These are phyloP conservation scores for Drepanosiphum platanoidis DNA, from an alignment of 2,888 invertebrate species.

Conservation along the genomic window DNA sequence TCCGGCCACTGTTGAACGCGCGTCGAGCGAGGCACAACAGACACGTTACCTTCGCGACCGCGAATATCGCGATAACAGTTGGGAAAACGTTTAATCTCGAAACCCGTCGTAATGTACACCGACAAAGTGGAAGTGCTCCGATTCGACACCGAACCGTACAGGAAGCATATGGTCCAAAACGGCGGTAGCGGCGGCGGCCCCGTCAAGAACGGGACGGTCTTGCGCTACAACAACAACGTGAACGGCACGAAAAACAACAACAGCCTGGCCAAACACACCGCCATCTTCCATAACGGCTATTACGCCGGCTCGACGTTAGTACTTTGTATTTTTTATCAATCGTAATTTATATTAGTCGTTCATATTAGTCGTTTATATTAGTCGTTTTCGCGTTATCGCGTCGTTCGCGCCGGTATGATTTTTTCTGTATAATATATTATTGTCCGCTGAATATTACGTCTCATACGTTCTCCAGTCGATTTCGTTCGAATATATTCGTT, in stretches of 20 bases:
- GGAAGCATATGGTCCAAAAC: conserved; percentile 24
- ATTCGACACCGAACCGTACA: conserved; percentile 58
- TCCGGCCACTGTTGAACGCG: background rate
- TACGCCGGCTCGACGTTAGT: conserved; percentile 50
- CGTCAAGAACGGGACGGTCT: background rate
- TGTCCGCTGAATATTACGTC: too few species aligned
- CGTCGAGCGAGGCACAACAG: background rate
- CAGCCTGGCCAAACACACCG: background rate
- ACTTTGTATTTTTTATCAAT: background rate
- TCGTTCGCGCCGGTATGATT: too few species aligned
- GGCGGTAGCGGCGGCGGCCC: conserved; percentile 12
- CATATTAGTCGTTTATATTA: too few species aligned
- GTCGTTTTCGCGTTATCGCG: too few species aligned
- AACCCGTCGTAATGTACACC: conserved; percentile 33
- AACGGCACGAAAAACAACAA: conserved; percentile 64
- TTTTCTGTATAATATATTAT: too few species aligned
- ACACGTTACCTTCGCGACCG: background rate
- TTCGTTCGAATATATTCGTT: too few species aligned
- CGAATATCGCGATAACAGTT: too few species aligned
- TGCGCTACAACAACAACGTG: conserved; percentile 33
- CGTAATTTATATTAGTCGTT: too few species aligned
- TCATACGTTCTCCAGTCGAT: too few species aligned
- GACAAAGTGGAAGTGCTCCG: conserved; percentile 58
- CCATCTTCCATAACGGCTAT: conserved; percentile 46
- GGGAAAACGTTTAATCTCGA: too few species aligned